These are phyloP conservation scores for Drosophila baimaii DNA, from an alignment of 1,140 invertebrate species.

Conservation along the genomic window DNA sequence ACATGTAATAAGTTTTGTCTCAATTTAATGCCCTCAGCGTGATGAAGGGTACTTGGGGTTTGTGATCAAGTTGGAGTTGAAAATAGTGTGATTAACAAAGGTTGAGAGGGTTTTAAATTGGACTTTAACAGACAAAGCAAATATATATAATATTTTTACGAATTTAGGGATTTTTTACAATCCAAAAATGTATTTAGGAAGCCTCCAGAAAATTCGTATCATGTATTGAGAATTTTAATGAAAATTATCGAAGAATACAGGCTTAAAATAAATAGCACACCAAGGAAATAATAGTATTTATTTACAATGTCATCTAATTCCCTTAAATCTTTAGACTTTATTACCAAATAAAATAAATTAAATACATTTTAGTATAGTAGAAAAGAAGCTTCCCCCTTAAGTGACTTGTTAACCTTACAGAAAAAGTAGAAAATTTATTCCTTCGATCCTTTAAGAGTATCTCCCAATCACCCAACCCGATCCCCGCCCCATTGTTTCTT, in stretches of 20 bases:
- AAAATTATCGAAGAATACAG: too few species aligned
- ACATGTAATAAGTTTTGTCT: slow-evolving; percentile 76
- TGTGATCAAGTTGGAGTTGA: neutral
- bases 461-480: neutral
- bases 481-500: slow-evolving; percentile 24
- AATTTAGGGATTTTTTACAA: too few species aligned
- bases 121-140: neutral
- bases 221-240: too few species aligned
- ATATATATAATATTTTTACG: neutral
- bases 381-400: too few species aligned
- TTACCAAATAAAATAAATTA: neutral
- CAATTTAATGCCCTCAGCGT: slow-evolving; percentile 33
- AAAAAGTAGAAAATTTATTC: too few species aligned
- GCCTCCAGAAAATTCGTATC: too few species aligned
- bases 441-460: slow-evolving; percentile 19
- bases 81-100: neutral
- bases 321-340: too few species aligned
- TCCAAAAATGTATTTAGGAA: too few species aligned
- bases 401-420: too few species aligned
- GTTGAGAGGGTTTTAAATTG: neutral
- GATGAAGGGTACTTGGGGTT: neutral
- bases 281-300: neutral
- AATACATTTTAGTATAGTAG: neutral
- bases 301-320: neutral
- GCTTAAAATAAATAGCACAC: neutral